A percentile compares a stretch with the other conserved stretches of the same genome.
These are phyloP conservation scores for Equus przewalskii DNA, from an alignment of 2,113 vertebrate species.

Conservation along the genomic window DNA sequence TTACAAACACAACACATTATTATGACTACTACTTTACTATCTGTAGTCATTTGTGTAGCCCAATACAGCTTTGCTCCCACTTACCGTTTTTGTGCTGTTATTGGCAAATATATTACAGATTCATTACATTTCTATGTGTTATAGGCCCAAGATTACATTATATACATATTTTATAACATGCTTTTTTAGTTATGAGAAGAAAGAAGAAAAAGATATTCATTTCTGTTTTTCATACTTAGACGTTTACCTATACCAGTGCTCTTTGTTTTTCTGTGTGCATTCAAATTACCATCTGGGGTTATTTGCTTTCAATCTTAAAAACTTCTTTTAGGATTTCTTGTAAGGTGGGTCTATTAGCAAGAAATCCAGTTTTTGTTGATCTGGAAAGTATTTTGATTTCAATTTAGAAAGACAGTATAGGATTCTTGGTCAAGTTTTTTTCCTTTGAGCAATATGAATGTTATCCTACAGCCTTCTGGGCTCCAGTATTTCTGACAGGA, in stretches of 20 bases:
- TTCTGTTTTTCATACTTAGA: not conserved
- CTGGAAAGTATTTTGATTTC: not conserved
- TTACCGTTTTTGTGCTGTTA: not conserved
- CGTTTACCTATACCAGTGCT: not conserved
- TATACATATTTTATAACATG: not conserved
- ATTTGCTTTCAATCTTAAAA: not conserved
- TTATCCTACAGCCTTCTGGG: not conserved
- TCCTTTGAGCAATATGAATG: not conserved
- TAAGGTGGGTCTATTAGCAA: not conserved
- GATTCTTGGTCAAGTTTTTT: not conserved
- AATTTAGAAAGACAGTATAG: not conserved
- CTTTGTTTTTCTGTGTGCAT: not conserved
- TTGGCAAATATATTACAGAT: not conserved
- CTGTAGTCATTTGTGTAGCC: not conserved
- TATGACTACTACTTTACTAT: not conserved
- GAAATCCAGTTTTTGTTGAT: not conserved
- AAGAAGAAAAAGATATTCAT: not conserved
- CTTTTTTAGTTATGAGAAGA: not conserved
- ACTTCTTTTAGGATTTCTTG: not conserved
- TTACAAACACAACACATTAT: not conserved
- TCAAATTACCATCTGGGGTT: not conserved
- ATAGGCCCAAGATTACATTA: not conserved
- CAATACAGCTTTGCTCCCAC: not conserved
- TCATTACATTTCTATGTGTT: not conserved
- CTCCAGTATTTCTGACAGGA: not conserved